Percentiles rank a stretch among this genome's conserved stretches.
These are phyloP conservation scores for Xanthorhoe spadicearia DNA, from an alignment of 2,888 invertebrate genomes.

Conservation along the genomic window DNA sequence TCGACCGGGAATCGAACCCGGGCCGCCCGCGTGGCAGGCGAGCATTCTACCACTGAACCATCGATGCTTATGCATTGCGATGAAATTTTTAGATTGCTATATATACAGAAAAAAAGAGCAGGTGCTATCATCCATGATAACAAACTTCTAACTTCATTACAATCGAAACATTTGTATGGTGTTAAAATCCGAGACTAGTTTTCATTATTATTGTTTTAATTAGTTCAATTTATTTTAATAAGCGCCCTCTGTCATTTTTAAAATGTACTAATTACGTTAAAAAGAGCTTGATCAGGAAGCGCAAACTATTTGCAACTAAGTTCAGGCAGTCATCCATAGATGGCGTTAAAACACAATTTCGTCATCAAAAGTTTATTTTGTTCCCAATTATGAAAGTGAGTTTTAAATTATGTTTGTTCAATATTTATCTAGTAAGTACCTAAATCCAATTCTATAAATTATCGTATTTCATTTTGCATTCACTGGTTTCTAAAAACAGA, in stretches of 20 bases:
- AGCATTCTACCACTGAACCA: constrained; percentile 86
- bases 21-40: constrained; percentile 85
- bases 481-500: background rate
- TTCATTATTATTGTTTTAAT: background rate
- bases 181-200: background rate
- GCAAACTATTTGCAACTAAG: background rate
- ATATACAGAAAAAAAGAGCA: too few species aligned
- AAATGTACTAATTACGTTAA: background rate
- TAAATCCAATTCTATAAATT: background rate
- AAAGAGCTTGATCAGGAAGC: background rate
- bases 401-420: constrained; percentile 30
- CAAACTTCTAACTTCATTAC: background rate
- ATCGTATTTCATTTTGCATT: constrained; percentile 11
- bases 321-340: constrained; percentile 16
- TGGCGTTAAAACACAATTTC: constrained; percentile 34
- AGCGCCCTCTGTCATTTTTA: constrained; percentile 13
- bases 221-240: background rate
- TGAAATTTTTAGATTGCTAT: background rate
- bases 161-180: too few species aligned
- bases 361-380: constrained; percentile 36
- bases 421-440: constrained; percentile 18
- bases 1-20: constrained; percentile 84
- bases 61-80: constrained; percentile 68
- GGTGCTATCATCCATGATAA: too few species aligned
- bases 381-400: constrained; percentile 30